These are phyloP conservation scores for Pseudopodoces humilis DNA, from an alignment of 2,113 vertebrate genomes.

Conservation along the genomic window DNA sequence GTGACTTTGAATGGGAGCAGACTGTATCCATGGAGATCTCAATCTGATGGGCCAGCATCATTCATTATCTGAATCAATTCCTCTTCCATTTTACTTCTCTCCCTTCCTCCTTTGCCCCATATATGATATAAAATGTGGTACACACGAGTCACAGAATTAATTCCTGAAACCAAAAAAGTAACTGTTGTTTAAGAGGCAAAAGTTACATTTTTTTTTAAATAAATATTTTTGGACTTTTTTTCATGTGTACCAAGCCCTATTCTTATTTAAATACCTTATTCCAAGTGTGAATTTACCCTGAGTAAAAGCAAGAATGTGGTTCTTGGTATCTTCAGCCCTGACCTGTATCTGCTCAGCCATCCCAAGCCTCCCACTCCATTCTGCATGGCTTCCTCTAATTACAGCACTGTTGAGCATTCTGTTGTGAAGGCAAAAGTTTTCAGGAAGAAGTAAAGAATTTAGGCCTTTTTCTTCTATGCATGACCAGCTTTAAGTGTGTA, in stretches of 20 bases:
- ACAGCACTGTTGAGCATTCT: background rate
- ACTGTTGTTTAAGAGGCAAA: background rate
- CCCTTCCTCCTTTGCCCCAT: background rate
- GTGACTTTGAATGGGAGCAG: constrained; percentile 65
- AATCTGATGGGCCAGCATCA: background rate
- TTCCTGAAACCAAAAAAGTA: background rate
- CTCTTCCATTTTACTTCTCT: background rate
- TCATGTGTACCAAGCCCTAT: background rate
- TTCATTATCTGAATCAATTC: constrained; percentile 17
- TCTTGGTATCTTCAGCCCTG: background rate
- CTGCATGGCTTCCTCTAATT: background rate
- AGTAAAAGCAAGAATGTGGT: background rate
- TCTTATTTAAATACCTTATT: background rate
- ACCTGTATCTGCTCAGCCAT: background rate
- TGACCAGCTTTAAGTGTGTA: background rate
- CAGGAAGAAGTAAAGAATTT: background rate
- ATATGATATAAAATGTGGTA: background rate
- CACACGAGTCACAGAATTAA: background rate
- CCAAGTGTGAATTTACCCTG: background rate
- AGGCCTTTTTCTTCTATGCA: background rate
- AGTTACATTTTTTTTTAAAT: background rate
- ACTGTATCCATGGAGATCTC: background rate
- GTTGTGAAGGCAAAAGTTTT: background rate
- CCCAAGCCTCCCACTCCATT: background rate
- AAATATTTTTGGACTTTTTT: background rate